phyloP scores from a whole-genome alignment of 2,888 invertebrate species.

The Dasypolia templi region DNA sequence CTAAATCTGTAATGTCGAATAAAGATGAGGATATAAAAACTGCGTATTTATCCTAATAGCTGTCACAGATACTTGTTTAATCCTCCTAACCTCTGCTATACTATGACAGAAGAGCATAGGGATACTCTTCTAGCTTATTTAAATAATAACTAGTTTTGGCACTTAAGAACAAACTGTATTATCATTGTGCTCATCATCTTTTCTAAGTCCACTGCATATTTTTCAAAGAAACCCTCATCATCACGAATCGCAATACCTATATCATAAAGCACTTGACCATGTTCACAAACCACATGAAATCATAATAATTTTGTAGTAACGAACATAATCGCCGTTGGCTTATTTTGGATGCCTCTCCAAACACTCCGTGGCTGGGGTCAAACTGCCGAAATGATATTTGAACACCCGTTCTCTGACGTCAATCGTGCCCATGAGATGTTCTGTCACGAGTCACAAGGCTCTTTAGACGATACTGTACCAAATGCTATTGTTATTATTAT shows the following conservation, averaged over 20 bases:
- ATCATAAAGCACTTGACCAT: background rate
- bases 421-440: slow-evolving; percentile 71
- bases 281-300: background rate
- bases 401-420: slow-evolving; percentile 71
- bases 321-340: slow-evolving; percentile 41
- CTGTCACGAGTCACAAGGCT: slow-evolving; percentile 63
- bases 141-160: background rate
- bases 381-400: slow-evolving; percentile 59
- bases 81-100: background rate
- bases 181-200: background rate
- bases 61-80: background rate
- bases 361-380: slow-evolving; percentile 60
- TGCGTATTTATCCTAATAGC: background rate
- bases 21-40: background rate
- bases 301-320: slow-evolving; percentile 9
- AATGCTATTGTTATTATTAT: slow-evolving; percentile 41
- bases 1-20: background rate
- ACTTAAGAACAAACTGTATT: background rate
- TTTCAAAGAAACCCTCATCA: background rate
- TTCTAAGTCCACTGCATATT: background rate
- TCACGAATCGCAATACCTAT: background rate
- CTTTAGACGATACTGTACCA: slow-evolving; percentile 44
- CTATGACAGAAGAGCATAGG: too few species aligned
- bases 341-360: slow-evolving; percentile 57
- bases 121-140: too few species aligned